Evolutionary conservation across 2,888 invertebrate genomes (phyloP).

Genomic region (Calameuta pallipes): DNA sequence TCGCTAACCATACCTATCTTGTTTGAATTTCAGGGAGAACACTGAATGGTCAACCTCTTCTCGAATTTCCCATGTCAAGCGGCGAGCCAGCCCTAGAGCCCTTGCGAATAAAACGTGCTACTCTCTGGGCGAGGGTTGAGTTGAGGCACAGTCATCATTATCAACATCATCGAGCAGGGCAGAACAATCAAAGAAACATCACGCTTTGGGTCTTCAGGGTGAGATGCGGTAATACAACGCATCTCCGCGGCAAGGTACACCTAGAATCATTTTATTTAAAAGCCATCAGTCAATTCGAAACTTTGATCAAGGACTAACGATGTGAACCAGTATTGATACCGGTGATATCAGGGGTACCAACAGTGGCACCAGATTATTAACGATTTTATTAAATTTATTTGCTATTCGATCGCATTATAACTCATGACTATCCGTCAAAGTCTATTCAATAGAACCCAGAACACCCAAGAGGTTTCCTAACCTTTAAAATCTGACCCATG

Average conservation of each 20-base stretch:
- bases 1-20: too few relatives aligned
- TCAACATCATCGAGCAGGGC: slow-evolving; percentile 57
- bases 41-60: slow-evolving; percentile 85
- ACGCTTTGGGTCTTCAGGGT: slow-evolving; percentile 81
- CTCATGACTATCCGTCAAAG: background rate
- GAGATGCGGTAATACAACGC: slow-evolving; percentile 72
- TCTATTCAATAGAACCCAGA: background rate
- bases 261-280: too few relatives aligned
- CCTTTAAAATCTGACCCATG: background rate
- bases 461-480: slow-evolving; percentile 21
- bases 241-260: slow-evolving; percentile 72
- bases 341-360: too few relatives aligned
- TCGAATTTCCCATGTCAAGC: slow-evolving; percentile 83
- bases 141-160: slow-evolving; percentile 65
- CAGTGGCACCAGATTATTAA: too few relatives aligned
- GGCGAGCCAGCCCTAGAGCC: slow-evolving; percentile 69
- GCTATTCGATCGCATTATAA: background rate
- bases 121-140: slow-evolving; percentile 81
- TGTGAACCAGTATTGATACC: too few relatives aligned
- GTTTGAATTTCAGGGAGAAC: slow-evolving; percentile 75
- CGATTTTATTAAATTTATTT: background rate
- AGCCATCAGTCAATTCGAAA: too few relatives aligned
- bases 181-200: slow-evolving; percentile 66
- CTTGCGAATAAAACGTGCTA: slow-evolving; percentile 81
- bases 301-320: too few relatives aligned